Conservation (phyloP, 2,113 vertebrate genomes). For the Vombatus ursinus region DNA sequence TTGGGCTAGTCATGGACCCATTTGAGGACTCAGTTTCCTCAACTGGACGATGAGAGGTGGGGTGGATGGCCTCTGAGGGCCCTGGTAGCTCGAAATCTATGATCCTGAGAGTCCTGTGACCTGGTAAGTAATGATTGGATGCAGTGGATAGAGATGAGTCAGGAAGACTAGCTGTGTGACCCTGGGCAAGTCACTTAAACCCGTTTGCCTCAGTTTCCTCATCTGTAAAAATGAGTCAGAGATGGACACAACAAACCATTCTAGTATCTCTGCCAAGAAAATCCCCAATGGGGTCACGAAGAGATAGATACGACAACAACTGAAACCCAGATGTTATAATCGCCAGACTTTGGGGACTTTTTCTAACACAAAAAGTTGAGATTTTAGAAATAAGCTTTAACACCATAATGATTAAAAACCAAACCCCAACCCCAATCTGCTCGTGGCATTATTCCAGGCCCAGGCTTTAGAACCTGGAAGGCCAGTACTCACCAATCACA, state of each 20-base stretch:
- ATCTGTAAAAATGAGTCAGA: background rate
- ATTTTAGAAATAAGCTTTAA: conserved; percentile 29
- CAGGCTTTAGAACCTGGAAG: conserved; percentile 41
- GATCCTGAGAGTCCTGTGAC: background rate
- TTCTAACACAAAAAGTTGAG: background rate
- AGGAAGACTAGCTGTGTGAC: background rate
- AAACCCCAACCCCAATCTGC: background rate
- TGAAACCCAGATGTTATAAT: background rate
- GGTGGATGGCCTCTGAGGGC: too few species aligned
- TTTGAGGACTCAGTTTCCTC: background rate
- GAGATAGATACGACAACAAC: background rate
- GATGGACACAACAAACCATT: background rate
- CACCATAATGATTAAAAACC: background rate
- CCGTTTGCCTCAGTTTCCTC: background rate
- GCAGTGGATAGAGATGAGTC: background rate
- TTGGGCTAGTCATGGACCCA: background rate
- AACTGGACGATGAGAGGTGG: background rate
- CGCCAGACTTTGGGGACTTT: background rate
- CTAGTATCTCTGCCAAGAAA: background rate
- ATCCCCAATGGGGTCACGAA: background rate
- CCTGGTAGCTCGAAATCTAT: background rate
- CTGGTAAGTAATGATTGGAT: background rate
- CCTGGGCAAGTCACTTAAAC: background rate
- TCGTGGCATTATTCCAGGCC: conserved; percentile 2
- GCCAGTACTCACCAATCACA: conserved; percentile 90